Evolutionary conservation across 2,888 invertebrate species (phyloP), one percentile per base, ranked within the genome.

Genomic region (Abscondita cerata): DNA sequence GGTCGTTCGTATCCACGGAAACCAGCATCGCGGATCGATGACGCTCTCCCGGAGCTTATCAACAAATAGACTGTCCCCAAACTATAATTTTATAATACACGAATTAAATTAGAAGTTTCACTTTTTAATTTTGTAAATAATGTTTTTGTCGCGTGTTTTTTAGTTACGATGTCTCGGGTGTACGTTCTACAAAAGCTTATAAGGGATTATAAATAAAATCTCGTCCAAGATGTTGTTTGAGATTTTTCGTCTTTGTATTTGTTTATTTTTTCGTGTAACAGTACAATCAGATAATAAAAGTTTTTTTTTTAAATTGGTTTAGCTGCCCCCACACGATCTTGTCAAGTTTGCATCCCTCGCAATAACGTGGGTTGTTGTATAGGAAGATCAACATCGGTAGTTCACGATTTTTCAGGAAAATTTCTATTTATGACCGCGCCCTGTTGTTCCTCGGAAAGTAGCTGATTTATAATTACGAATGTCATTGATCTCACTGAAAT

Each of bases 1-100:
- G 67, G 64, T 50, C 56, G 44, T 56, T 58, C 56, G 67, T 67
- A 54, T 52, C 65, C 67, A 67, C 36, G 67, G 65, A 48, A 67
- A 67, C 67, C 57, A 59, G 59, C 65, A 52, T 53, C 59, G 53
- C 56, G 55, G 54, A 65, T 65, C 62, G 63, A 65, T 65, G 46
- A 16, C 52, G 51, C 48, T 59, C 54, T 59, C 61, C 51, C 56
- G 63, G 61, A 55, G 57, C 61, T 64, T 64, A 60, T 64, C 47
- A 64, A 64, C 64, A 64, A 60, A 64, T 60, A 60, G 52, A 55
- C 54, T 20, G 25, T 54, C 54, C 31, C 34, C 47, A 41, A 61
- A 55, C 38, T 56, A 56, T 59, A 18, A 44, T 44, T 44, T 16
- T 44, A 6, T 15, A 44, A 25, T 25, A 4, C 6, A 46, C 19